A percentile compares a stretch with the other conserved stretches of the same genome.
Evolutionary conservation across 2,113 vertebrate species (phyloP).

Genomic region (Chrysemys picta): DNA sequence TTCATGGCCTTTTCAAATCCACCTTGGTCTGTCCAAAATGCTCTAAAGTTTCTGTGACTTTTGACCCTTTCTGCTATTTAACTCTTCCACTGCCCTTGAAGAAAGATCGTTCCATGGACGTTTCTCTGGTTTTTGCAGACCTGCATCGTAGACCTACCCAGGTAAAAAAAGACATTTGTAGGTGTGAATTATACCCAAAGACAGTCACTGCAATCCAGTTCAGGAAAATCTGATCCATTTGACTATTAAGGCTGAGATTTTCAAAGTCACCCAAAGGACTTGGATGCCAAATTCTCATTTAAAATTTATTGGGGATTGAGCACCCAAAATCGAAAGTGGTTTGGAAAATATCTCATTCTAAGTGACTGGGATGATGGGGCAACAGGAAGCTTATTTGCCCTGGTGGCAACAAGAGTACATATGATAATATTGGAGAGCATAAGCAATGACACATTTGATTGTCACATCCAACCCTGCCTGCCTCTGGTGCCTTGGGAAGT

Average conservation of each 20-base stretch:
- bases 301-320: not conserved
- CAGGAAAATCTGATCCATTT: not conserved
- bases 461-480: not conserved
- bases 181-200: not conserved
- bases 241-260: not conserved
- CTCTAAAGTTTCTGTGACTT: conserved; percentile 91
- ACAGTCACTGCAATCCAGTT: not conserved
- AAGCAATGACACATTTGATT: not conserved
- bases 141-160: conserved; percentile 90
- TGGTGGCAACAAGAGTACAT: not conserved
- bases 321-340: not conserved
- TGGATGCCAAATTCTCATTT: not conserved
- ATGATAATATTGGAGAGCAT: not conserved
- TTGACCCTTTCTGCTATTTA: conserved; percentile 95
- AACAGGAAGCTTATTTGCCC: not conserved
- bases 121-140: conserved; percentile 89
- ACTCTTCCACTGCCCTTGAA: conserved; percentile 92
- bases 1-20: conserved; percentile 93
- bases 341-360: rapidly evolving
- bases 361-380: not conserved
- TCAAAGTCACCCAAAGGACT: not conserved
- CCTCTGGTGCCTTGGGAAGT: not conserved
- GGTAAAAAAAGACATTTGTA: conserved; percentile 76
- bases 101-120: conserved; percentile 90
- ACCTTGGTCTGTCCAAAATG: conserved; percentile 92